Evolutionary conservation across 2,888 invertebrate genomes (phyloP).

Genomic region (Rhogogaster chlorosoma): DNA sequence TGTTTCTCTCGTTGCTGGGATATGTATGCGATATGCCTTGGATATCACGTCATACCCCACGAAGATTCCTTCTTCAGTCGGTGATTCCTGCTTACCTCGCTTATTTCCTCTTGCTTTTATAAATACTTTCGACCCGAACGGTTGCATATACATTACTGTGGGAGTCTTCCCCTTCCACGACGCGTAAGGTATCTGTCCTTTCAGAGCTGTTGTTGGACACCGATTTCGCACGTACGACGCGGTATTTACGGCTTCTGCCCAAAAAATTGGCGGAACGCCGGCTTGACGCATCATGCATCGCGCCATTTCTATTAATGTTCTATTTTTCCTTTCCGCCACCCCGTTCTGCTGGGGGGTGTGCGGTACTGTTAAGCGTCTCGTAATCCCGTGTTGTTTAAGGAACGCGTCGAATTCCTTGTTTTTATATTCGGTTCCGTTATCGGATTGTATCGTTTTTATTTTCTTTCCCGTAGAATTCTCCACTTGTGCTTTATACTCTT

Average conservation of each 20-base stretch:
- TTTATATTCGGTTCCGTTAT: slow-evolving; percentile 58
- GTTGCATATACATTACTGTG: slow-evolving; percentile 13
- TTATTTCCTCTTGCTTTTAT: slow-evolving; percentile 9
- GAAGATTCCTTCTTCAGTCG: slow-evolving; percentile 39
- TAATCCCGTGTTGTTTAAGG: slow-evolving; percentile 60
- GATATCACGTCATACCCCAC: neutral
- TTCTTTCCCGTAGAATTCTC: slow-evolving; percentile 51
- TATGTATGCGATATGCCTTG: slow-evolving; percentile 24
- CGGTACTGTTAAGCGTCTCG: slow-evolving; percentile 59
- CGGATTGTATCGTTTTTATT: slow-evolving; percentile 56
- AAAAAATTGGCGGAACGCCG: slow-evolving; percentile 52
- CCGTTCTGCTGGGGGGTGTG: slow-evolving; percentile 67
- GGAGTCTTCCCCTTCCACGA: slow-evolving; percentile 51
- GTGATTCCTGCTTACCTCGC: slow-evolving; percentile 51
- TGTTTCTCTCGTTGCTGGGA: neutral
- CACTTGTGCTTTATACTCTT: slow-evolving; percentile 50
- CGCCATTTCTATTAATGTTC: slow-evolving; percentile 62
- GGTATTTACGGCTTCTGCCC: slow-evolving; percentile 64
- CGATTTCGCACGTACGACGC: slow-evolving; percentile 63
- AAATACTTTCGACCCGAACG: slow-evolving; percentile 42
- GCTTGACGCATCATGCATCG: slow-evolving; percentile 61
- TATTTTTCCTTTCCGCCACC: slow-evolving; percentile 64
- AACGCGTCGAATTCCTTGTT: slow-evolving; percentile 56
- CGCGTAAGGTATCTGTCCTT: slow-evolving; percentile 56
- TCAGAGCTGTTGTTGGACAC: slow-evolving; percentile 55